Base-by-base conservation (phyloP, 2,113 vertebrate genomes). In the Oncorhynchus nerka region DNA sequence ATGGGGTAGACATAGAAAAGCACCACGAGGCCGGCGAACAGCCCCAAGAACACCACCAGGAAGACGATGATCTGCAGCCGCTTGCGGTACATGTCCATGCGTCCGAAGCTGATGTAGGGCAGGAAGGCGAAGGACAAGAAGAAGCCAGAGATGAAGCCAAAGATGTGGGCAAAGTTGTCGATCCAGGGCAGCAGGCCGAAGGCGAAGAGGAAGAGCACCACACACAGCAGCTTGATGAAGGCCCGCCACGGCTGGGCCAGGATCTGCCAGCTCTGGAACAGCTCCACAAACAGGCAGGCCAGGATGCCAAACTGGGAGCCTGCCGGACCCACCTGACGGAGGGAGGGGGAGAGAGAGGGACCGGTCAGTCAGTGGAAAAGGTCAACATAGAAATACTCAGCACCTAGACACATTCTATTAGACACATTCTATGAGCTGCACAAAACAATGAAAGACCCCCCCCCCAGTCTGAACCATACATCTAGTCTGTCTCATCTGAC, bases 191-290 rank as follows among this genome's bases (percentile, higher is more conserved):
- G 88, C 85, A 99, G 94, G 57, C 97, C 97, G 3, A 99, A 98
- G 91, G 96, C 92, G 78, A 99, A 99, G 71, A 99, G 96, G 93
- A 97, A 97, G 75, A 99, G 95, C 79, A 99, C 96, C 86, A 99
- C 95, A 0, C 95, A 97, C 85, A 98, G 90, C 65, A 99, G 94
- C 89, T 99, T 99, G 89, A 94, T 94, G 89, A 99, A 96, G 72
- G 98, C 98, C 5, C 94, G 93, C 97, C 98, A 99, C 3, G 98
- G 98, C 87, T 96, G 94, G 0, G 96, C 98, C 86, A 99, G 94
- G 91, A 99, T 97, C 93, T 99, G 98, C 98, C 97, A 99, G 84
- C 98, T 98, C 93, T 99, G 98, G 86, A 99, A 96, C 82, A 99
- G 91, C 91, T 99, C 98, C 94, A 99, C 98, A 24, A 99, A 99